Base-by-base conservation (phyloP, 1,140 invertebrate species). In the Diprion similis region DNA sequence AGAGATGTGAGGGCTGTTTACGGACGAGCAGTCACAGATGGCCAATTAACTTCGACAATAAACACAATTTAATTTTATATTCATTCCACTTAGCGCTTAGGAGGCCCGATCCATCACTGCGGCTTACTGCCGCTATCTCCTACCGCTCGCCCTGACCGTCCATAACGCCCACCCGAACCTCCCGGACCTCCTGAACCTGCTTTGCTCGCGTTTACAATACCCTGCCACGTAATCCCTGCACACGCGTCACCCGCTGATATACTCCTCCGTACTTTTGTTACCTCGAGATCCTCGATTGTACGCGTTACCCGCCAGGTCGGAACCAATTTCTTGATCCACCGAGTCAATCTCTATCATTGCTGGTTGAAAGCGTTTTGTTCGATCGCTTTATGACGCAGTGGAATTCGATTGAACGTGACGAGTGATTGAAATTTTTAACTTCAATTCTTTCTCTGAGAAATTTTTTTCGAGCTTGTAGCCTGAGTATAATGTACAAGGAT, bases 21-120 rank as follows among this genome's bases (percentile, higher is more conserved):
- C 66, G 75, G 75, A 64, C 68, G 77, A 81, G 72, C 75, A 82
- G 82, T 83, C 84, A 79, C 85, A 87, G 85, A 86, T 87, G 85
- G 83, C 79, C 86, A 86, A 86, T 86, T 84, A 84, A 81, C 79
- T 78, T 72, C 80, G 79, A 83, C 84, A 85, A 87, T 87, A 86
- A 87, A 86, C 83, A 85, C 79, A 82, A 85, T 85, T 86, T 83
- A 82, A 86, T 87, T 85, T 83, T 83, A 81, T 85, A 86, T 86
- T 85, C 84, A 85, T 86, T 87, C 79, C 82, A 80, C 79, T 85
- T 84, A 84, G 78, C 80, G 81, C 80, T 80, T 81, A 81, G 79
- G 76, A 77, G 76, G 76, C 74, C 78, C 80, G 79, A 86, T 86
- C 84, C 83, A 85, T 86, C 85, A 86, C 76, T 72, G 72, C 70